Evolutionary conservation across 2,797 vertebrate species (phyloP), one percentile per base, ranked within the genome.

Genomic region (Anas capensis): DNA sequence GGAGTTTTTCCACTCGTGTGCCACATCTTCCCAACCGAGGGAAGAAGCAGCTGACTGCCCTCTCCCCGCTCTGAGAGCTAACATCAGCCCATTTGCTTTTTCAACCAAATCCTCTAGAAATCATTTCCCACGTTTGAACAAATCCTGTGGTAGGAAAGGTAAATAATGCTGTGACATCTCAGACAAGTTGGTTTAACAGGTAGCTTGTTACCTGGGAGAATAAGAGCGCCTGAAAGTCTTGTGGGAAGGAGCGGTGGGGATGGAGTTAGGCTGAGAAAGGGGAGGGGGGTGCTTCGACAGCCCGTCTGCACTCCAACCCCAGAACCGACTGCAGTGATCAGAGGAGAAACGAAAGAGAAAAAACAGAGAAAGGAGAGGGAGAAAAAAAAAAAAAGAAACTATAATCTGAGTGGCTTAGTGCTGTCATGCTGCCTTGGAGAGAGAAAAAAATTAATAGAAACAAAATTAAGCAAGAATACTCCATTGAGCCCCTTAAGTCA

Each of bases 281-380:
- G 98, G 98, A 96, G 98, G 98, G 97, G 98, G 98, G 96, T 99
- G 99, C 98, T 99, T 99, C 98, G 98, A 98, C 92, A 99, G 98
- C 98, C 99, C 99, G 90, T 99, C 99, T 97, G 99, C 98, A 98
- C 99, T 99, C 99, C 99, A 99, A 98, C 98, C 99, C 99, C 99
- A 99, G 96, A 99, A 98, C 98, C 99, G 99, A 99, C 99, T 99
- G 99, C 97, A 97, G 98, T 97, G 98, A 97, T 97, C 97, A 98
- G 96, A 96, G 97, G 94, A 97, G 96, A 97, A 97, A 91, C 23
- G 23, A 97, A 95, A 97, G 92, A 97, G 65, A 97, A 80, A 93
- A 90, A 93, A 96, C 66, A 93, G 93, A 96, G 93, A 95, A 85
- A 92, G 85, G 65, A 92, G 86, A 88, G 93, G 86, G 62, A 91